phyloP scores from a whole-genome alignment of 2,888 invertebrate genomes.

The Omphaloscelis lunosa region DNA sequence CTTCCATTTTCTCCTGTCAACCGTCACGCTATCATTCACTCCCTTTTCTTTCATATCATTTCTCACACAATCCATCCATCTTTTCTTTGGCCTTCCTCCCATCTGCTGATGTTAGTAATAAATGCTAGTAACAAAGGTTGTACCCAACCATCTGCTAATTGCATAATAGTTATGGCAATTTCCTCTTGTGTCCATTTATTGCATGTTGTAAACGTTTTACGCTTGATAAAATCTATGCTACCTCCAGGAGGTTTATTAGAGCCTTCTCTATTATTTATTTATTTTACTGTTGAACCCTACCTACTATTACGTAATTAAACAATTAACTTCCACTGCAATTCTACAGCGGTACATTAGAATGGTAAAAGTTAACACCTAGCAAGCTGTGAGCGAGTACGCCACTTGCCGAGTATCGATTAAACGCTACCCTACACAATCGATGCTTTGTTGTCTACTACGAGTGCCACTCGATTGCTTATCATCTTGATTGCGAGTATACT shows the following conservation, averaged over 20 bases:
- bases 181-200: background rate
- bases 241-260: background rate
- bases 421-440: constrained; percentile 50
- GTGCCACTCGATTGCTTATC: constrained; percentile 43
- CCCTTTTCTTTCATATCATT: too few species aligned
- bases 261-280: background rate
- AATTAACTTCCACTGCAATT: background rate
- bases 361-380: constrained; percentile 32
- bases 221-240: background rate
- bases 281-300: constrained; percentile 2
- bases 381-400: constrained; percentile 15
- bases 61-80: too few species aligned
- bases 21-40: too few species aligned
- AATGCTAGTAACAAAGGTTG: background rate
- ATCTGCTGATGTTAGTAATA: background rate
- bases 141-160: background rate
- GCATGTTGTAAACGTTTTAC: background rate
- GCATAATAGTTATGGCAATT: background rate
- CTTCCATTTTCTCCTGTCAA: too few species aligned
- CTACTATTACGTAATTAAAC: constrained; percentile 15
- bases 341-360: background rate
- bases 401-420: constrained; percentile 61
- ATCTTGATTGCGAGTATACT: background rate
- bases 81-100: too few species aligned
- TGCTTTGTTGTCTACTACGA: constrained; percentile 24